Base-by-base conservation (phyloP, 2,888 invertebrate genomes). In the Hermaeophaga mercurialis region DNA sequence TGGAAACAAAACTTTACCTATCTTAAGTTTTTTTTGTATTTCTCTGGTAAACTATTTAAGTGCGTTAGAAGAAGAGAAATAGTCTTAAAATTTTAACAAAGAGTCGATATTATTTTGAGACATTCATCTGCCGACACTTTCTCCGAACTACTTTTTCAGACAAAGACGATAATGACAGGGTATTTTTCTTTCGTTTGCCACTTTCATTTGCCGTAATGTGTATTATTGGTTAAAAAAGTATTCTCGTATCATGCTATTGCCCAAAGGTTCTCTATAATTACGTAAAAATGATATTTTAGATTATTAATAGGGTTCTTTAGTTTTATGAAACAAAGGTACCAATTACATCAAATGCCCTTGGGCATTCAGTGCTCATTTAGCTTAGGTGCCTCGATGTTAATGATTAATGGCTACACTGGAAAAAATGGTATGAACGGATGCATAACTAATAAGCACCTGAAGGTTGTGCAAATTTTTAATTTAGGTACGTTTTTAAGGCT, bases 231-330 rank as follows among this genome's bases (percentile, higher is more conserved):
- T 39, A 43, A 49, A 48, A 43, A 43, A 44, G 33, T 50, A 24
- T 50, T 41, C 33, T 31, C 18, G 34, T 52, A 44, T 24, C 15
- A 33, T 34, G 14, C 52, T 43, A 52, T 52, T 52, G 52, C 52
- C 43, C 1, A 11, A 50, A 50, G 52, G 12, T 52, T 26, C 52
- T 17, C 18, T 52, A 52, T 52, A 43, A 52, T 52, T 43, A 52
- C 24, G 24, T 24, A 44, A 52, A 52, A 52, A 52, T 52, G 52
- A 52, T 52, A 52, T 52, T 52, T 52, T 52, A 22, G 52, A 52
- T 52, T 52, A 52, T 52, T 52, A 52, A 52, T 43, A 43, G 52
- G 41, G 24, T 52, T 22, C 24, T 52, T 52, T 34, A 52, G 43
- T 52, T 44, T 34, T 28, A 44, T 43, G 36, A 34, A 52, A 34